phyloP scores from a whole-genome alignment of 1,140 invertebrate genomes.

The Pteromalus puparum region DNA sequence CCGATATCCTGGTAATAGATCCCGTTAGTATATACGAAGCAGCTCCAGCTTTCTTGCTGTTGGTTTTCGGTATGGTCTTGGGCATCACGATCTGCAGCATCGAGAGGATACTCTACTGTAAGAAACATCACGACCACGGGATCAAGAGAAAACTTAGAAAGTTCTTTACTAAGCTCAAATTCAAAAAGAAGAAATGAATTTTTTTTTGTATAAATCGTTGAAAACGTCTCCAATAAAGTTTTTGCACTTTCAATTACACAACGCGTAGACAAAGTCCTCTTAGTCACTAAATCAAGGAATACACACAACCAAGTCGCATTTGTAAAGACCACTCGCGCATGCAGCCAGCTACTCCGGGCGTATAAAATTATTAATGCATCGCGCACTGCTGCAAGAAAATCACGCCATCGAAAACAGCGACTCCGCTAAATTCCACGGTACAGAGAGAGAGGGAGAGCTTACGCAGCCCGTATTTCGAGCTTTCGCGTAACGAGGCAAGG shows the following conservation, averaged over 20 bases:
- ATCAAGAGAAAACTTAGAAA: constrained; percentile 20
- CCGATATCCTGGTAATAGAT: constrained; percentile 56
- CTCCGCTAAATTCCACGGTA: neutral
- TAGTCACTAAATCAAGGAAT: neutral
- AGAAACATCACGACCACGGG: constrained; percentile 27
- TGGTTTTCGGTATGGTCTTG: constrained; percentile 51
- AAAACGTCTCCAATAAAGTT: neutral
- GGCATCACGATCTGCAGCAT: constrained; percentile 52
- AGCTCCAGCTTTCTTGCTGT: constrained; percentile 58
- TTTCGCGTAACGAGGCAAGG: neutral
- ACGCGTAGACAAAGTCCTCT: no score
- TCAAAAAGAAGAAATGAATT: constrained; percentile 22
- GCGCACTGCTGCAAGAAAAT: neutral
- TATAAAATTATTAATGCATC: neutral
- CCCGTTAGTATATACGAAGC: constrained; percentile 61
- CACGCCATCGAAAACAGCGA: neutral
- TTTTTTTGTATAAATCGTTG: neutral
- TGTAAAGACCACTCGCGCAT: no score
- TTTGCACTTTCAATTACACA: neutral
- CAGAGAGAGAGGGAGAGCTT: neutral
- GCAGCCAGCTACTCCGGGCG: neutral
- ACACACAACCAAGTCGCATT: neutral
- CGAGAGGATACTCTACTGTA: constrained; percentile 47
- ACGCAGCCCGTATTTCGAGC: neutral
- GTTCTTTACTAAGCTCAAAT: neutral